A percentile compares a stretch with the other conserved stretches of the same genome.
phyloP scores from a whole-genome alignment of 2,113 vertebrate genomes.

The Pygathrix nemaeus region DNA sequence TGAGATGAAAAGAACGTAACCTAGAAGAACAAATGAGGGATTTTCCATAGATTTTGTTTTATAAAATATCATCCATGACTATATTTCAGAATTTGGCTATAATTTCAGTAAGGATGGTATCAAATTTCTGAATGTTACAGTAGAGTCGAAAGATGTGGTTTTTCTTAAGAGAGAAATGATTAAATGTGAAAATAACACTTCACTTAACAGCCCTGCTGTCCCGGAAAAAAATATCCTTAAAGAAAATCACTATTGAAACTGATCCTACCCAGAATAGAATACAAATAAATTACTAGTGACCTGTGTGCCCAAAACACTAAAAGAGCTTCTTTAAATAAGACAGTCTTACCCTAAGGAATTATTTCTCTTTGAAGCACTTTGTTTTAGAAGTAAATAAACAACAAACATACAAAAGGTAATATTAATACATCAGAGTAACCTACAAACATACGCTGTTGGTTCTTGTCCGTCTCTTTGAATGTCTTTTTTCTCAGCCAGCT shows the following conservation, averaged over 20 bases:
- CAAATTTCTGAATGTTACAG: constrained; percentile 67
- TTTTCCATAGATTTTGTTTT: constrained; percentile 82
- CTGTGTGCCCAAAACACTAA: background rate
- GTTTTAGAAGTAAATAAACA: background rate
- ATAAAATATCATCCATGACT: constrained; percentile 78
- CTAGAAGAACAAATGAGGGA: constrained; percentile 79
- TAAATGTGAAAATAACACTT: constrained; percentile 54
- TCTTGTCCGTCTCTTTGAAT: background rate
- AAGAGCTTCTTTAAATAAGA: background rate
- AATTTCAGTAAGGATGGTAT: constrained; percentile 53
- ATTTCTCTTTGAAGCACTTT: background rate
- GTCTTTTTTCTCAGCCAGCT: background rate
- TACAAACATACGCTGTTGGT: background rate
- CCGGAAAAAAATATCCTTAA: background rate
- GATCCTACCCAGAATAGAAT: background rate
- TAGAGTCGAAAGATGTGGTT: constrained; percentile 48
- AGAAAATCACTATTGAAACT: background rate
- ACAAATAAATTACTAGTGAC: background rate
- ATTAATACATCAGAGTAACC: background rate
- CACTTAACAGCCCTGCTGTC: background rate
- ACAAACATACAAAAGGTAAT: background rate
- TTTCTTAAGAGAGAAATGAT: constrained; percentile 5
- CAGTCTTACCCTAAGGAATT: fast-evolving
- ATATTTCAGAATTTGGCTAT: constrained; percentile 52
- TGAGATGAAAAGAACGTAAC: constrained; percentile 68